Percentiles rank a stretch among this genome's conserved stretches.
Evolutionary conservation across 2,113 vertebrate genomes (phyloP).

Genomic region (Camelus dromedarius): DNA sequence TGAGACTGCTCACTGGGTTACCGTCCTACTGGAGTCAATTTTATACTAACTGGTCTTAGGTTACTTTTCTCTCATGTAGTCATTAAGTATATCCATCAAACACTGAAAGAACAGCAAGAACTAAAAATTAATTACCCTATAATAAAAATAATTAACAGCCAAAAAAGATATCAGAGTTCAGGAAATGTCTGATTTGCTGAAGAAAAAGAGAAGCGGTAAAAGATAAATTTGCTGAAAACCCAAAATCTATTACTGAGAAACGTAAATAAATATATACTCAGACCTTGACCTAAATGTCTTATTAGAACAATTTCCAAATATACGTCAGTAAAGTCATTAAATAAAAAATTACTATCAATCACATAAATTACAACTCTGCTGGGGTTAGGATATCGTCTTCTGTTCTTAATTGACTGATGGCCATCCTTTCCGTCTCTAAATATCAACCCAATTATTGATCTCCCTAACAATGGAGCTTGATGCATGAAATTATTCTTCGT

Average conservation of each 20-base stretch:
- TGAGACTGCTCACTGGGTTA: not conserved
- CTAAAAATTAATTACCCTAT: slow-evolving; percentile 11
- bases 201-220: not conserved
- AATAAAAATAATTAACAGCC: slow-evolving; percentile 48
- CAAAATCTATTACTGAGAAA: slow-evolving; percentile 34
- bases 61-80: slow-evolving; percentile 8
- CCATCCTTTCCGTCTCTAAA: slow-evolving; percentile 46
- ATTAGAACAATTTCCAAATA: slow-evolving; percentile 52
- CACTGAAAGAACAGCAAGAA: not conserved
- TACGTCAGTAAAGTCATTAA: not conserved
- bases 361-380: slow-evolving; percentile 30
- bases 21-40: not conserved
- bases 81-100: slow-evolving; percentile 22
- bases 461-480: not conserved
- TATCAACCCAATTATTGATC: slow-evolving; percentile 27
- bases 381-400: not conserved
- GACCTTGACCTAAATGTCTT: not conserved
- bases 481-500: slow-evolving; percentile 5
- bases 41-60: not conserved
- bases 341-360: slow-evolving; percentile 40
- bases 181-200: not conserved
- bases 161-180: not conserved
- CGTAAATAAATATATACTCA: not conserved
- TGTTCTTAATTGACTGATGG: not conserved
- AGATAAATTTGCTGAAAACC: not conserved